Base-by-base conservation (phyloP, 1,140 invertebrate genomes). In the Polyergus mexicanus region DNA sequence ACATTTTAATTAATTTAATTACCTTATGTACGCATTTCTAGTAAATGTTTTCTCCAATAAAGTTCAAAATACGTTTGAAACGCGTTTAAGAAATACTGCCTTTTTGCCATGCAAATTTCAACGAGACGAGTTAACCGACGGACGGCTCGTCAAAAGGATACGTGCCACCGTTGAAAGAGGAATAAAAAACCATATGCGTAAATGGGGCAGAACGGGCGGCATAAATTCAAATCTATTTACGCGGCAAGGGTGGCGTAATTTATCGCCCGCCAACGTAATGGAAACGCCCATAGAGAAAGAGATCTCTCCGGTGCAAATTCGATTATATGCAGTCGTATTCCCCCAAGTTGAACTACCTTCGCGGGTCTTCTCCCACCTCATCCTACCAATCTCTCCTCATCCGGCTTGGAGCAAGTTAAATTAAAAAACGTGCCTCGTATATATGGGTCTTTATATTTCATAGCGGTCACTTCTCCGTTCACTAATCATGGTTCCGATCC, bases 181-280 rank as follows among this genome's bases (percentile, higher is more conserved):
- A 13, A 86, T 68, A 62, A 85, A 88, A 87, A 92, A 91, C 85
- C 91, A 92, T 92, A 92, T 92, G 91, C 90, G 77, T 92, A 92
- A 92, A 92, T 92, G 84, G 91, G 80, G 69, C 88, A 89, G 86
- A 76, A 62, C 78, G 78, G 38, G 38, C 63, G 71, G 85, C 81
- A 89, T 90, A 91, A 89, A 90, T 91, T 89, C 90, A 88, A 81
- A 90, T 38, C 80, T 86, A 91, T 92, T 91, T 91, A 89, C 83
- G 84, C 47, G 74, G 81, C n/a, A 76, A 86, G 90, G 88, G 90
- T 83, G 83, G 60, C 58, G 80, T 89, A 91, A 92, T 92, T 92
- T 92, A 92, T 92, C 66, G 76, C 84, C 80, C 74, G 84, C 68
- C 87, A 87, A 88, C 87, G 83, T 88, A 86, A 90, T 88, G 89